Percentiles rank a stretch among this genome's conserved stretches.
Conservation (phyloP, 2,113 vertebrate species). For the Alces alces region DNA sequence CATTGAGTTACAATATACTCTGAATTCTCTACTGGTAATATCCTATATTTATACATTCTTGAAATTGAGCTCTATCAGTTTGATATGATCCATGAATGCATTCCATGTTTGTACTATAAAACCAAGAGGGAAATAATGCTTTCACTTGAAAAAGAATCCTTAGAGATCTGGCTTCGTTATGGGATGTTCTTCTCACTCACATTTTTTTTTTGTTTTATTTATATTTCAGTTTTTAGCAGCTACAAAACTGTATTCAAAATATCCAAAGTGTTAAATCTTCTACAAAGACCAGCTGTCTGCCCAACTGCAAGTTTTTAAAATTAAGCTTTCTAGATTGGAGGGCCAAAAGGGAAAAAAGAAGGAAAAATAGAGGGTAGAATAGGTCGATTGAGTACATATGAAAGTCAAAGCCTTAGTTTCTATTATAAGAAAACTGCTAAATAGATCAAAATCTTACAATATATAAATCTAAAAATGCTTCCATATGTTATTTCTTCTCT, state of each 20-base stretch:
- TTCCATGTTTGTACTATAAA: not conserved
- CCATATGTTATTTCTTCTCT: not conserved
- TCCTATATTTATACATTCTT: not conserved
- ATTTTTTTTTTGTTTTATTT: conserved; percentile 53
- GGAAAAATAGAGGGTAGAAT: too few species aligned
- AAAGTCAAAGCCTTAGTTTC: not conserved
- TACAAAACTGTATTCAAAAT: conserved; percentile 66
- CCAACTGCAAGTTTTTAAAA: conserved; percentile 43
- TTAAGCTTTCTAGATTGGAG: conserved; percentile 13
- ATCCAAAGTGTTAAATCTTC: conserved; percentile 52
- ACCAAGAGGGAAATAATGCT: not conserved
- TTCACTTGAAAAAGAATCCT: not conserved
- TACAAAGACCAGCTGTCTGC: conserved; percentile 61
- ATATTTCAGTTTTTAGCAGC: conserved; percentile 61
- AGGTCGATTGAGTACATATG: not conserved
- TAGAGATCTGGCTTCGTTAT: not conserved
- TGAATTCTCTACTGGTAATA: not conserved
- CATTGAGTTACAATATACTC: not conserved
- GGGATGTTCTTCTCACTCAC: not conserved
- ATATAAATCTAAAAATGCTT: not conserved
- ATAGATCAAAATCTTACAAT: not conserved
- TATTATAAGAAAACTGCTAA: not conserved
- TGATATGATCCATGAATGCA: not conserved
- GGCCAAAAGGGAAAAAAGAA: not conserved
- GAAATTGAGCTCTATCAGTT: not conserved